Base-by-base conservation (phyloP, 2,797 vertebrate species). In the Cephalopachus bancanus region DNA sequence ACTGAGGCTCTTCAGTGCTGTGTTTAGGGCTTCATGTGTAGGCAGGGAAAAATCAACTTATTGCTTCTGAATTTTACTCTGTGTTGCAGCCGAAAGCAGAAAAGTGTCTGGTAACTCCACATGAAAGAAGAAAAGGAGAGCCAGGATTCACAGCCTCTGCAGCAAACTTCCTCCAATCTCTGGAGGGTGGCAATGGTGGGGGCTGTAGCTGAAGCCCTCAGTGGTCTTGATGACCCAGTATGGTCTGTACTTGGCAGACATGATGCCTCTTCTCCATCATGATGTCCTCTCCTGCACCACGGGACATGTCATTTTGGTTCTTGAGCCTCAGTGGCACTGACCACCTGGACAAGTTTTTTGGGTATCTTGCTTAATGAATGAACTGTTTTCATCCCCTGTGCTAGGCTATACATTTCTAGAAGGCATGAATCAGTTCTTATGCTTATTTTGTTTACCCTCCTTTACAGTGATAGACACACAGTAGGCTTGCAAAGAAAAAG, bases 401-500 rank as follows among this genome's bases (percentile, higher is more conserved):
- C 17, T 57, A 85, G 15, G 37, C 65, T 92, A 78, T 67, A 72
- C 78, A 81, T 59, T 90, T 17, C 64, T 83, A 44, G 53, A 76
- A 85, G 30, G 11, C 19, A 84, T 10, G 5, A 71, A 59, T 75
- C 3, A 60, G 16, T 80, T 93, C 30, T 92, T 81, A 69, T 0
- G 6, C 26, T 81, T 83, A 49, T 88, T 96, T 71, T 69, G 9
- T 94, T 95, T 59, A 33, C 1, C 15, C 28, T 69, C 19, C 19
- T 59, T n/a, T 57, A 30, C 33, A 49, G 62, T 74, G 28, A 79
- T 9, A 80, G 20, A 57, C 22, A 51, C n/a, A 83, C 10, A 53
- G 33, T 49, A 69, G 44, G 28, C 72, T 95, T 94, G 33, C 22
- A 94, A 71, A 92, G 74, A 75, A 89, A 55, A 91, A 67, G 17